Evolutionary conservation across 2,797 vertebrate genomes (phyloP), one percentile per base, ranked within the genome.

Genomic region (Leptodactylus fallax): DNA sequence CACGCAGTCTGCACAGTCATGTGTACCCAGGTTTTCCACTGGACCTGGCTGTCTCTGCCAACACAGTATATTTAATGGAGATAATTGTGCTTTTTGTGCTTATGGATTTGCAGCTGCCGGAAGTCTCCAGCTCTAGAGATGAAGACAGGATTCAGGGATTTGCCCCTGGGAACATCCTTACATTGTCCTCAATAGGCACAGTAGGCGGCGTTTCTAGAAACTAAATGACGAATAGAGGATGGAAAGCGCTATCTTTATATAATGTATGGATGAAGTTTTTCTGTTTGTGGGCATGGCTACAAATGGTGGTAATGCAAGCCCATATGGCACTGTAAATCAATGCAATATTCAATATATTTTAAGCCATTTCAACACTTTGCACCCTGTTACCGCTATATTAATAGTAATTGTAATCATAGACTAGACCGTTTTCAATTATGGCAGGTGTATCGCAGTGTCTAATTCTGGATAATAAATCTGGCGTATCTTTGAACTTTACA

Each of bases 81-180:
- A 53, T 12, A 23, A 23, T 7, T 51, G 47, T 53, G 49, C 10
- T 51, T 77, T 13, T 74, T 72, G 27, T 45, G 36, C 11, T 74
- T 13, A 77, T 23, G 23, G 74, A 77, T 77, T 7, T 23, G 74
- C 47, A 74, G 74, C 47, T 77, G 74, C 74, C 49, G 74, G 47
- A 77, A 23, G 21, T 77, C 16, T 72, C 69, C 36, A 17, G 14
- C 12, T 14, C 45, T 17, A 14, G 45, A 25, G 74, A n/a, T 9
- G 9, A 45, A 74, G 45, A 74, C 45, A 49, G 45, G 47, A 51
- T 76, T 76, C 47, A 21, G 17, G 19, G 72, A 49, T n/a, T 76
- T 76, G 1, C 72, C 45, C 47, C 67, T 36, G 47, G 72, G 47
- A 51, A 51, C 21, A 36, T 72, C 65, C 1, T 45, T 16, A 16